These are phyloP conservation scores for Danio tinwini DNA, from an alignment of 2,797 vertebrate species.

Conservation along the genomic window DNA sequence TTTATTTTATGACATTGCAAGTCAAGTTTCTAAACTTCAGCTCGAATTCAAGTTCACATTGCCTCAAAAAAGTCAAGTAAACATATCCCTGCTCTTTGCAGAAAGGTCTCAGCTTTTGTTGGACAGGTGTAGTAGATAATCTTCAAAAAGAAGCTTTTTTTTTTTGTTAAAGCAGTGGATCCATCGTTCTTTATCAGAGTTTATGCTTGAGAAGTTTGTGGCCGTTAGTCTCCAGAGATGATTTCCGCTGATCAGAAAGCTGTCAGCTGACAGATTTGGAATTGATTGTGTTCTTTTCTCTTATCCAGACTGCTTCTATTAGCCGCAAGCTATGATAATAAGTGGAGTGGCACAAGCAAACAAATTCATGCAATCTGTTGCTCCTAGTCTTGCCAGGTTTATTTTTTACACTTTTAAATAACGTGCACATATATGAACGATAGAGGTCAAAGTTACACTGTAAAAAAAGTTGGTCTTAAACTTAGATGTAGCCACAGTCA, in stretches of 20 bases:
- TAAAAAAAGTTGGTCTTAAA: no score
- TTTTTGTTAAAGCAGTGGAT: not conserved
- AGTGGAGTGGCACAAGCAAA: not conserved
- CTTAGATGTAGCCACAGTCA: no score
- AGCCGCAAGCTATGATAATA: not conserved
- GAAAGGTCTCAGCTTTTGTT: slow-evolving; percentile 25
- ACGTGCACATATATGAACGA: not conserved
- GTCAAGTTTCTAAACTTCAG: not conserved
- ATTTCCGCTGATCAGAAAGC: slow-evolving; percentile 7
- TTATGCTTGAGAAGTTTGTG: slow-evolving; percentile 24
- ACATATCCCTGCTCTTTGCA: not conserved
- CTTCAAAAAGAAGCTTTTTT: not conserved
- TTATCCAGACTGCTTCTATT: not conserved
- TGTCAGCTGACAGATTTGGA: slow-evolving; percentile 29
- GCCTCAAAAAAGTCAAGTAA: not conserved
- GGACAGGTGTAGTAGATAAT: slow-evolving; percentile 11
- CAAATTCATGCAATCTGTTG: slow-evolving; percentile 18
- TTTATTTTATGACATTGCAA: no score
- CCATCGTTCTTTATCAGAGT: slow-evolving; percentile 28
- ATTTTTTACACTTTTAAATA: not conserved
- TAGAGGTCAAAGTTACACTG: no score
- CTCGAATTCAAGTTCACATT: slow-evolving; percentile 15
- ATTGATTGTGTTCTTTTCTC: slow-evolving; percentile 2
- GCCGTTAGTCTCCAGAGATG: not conserved
- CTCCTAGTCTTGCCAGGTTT: not conserved